Conservation (phyloP, 2,113 vertebrate species). For the Narcine bancroftii region DNA sequence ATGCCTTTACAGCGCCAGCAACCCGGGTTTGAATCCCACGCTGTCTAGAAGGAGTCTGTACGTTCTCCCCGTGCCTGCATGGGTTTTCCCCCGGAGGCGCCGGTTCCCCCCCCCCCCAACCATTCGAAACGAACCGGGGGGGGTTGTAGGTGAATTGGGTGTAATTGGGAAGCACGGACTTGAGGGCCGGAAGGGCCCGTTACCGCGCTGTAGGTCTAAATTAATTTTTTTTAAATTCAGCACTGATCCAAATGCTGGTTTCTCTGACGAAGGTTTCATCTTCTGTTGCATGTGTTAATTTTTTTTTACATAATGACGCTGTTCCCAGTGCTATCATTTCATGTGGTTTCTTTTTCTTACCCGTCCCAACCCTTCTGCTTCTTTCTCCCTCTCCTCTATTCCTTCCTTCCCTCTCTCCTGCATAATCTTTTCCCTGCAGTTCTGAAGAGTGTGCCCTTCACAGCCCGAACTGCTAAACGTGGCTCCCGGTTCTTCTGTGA, state of each 20-base stretch:
- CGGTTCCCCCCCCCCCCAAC: too few species aligned
- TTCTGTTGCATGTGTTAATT: not conserved
- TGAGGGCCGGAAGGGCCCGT: too few species aligned
- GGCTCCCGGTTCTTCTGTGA: conserved; percentile 96
- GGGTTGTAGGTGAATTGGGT: too few species aligned
- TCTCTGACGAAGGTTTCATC: not conserved
- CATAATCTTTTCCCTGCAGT: conserved; percentile 58
- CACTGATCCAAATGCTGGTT: not conserved
- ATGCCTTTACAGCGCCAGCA: too few species aligned
- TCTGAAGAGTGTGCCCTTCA: conserved; percentile 97
- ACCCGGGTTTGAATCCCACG: too few species aligned
- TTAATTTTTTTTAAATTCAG: too few species aligned
- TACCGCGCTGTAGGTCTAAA: too few species aligned
- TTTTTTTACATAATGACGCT: not conserved
- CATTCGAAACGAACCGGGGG: too few species aligned
- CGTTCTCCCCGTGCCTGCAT: too few species aligned
- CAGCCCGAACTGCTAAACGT: conserved; percentile 92
- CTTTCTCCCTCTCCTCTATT: conserved; percentile 53
- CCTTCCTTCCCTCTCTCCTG: not conserved
- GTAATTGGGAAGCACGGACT: too few species aligned
- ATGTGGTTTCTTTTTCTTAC: conserved; percentile 25
- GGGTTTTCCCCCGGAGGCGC: too few species aligned
- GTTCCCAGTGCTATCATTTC: not conserved
- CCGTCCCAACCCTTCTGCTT: conserved; percentile 46
- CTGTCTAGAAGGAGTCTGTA: too few species aligned